Conservation (phyloP, 2,888 invertebrate species). For the Seira ritae region DNA sequence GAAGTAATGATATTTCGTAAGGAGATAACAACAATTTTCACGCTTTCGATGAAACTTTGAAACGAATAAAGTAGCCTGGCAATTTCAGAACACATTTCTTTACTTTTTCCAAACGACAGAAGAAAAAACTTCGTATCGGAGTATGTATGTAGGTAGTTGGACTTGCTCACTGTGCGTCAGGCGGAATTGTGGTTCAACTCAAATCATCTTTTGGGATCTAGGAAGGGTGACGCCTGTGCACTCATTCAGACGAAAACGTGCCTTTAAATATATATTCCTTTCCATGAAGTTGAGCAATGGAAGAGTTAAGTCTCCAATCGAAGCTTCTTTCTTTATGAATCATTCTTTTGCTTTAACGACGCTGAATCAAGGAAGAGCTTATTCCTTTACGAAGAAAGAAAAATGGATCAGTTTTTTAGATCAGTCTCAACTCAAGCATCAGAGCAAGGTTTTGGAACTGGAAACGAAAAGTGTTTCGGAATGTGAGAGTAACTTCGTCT, state of each 20-base stretch:
- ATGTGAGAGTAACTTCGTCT: conserved; percentile 30
- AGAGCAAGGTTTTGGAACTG: background rate
- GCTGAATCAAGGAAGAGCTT: background rate
- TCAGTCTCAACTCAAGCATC: background rate
- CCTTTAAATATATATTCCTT: background rate
- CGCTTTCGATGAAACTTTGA: background rate
- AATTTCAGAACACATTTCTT: background rate
- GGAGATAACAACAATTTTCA: conserved; percentile 7
- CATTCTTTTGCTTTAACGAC: background rate
- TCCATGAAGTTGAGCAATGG: background rate
- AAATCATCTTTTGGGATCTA: background rate
- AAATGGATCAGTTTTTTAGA: background rate
- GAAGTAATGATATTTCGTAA: background rate
- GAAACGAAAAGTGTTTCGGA: background rate
- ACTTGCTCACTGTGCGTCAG: background rate
- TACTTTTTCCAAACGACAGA: background rate
- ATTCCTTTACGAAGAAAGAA: background rate
- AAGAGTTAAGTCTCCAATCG: too few species aligned
- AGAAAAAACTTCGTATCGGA: background rate
- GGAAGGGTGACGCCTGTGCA: background rate
- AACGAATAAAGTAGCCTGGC: background rate
- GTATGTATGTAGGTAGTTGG: too few species aligned
- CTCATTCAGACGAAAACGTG: background rate
- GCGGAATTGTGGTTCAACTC: background rate
- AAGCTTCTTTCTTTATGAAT: too few species aligned